A percentile compares a stretch with the other conserved stretches of the same genome.
These are phyloP conservation scores for Cynopterus sphinx DNA, from an alignment of 2,797 vertebrate species.

Conservation along the genomic window DNA sequence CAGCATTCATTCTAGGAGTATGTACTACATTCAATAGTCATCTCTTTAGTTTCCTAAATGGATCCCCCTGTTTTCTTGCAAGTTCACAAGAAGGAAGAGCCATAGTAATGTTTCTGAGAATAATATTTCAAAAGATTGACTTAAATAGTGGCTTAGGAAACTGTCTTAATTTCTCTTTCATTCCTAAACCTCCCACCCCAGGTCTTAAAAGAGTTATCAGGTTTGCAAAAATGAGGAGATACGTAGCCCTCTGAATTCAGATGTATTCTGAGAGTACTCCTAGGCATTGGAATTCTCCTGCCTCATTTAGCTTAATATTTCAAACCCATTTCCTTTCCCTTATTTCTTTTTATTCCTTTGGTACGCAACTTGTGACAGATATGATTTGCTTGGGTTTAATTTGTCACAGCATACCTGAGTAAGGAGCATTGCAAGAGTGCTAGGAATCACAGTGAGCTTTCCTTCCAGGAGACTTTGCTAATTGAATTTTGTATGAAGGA, in stretches of 20 bases:
- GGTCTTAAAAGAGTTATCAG: slow-evolving; percentile 10
- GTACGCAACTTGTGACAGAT: slow-evolving; percentile 63
- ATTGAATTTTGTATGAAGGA: slow-evolving; percentile 86
- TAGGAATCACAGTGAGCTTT: slow-evolving; percentile 75
- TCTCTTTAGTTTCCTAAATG: slow-evolving; percentile 27
- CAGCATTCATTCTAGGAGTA: background rate
- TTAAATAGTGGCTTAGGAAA: slow-evolving; percentile 24
- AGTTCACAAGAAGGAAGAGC: background rate
- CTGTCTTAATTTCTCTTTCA: background rate
- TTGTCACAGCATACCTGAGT: slow-evolving; percentile 61
- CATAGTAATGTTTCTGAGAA: slow-evolving; percentile 28
- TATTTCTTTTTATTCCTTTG: slow-evolving; percentile 11
- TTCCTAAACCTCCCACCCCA: slow-evolving; percentile 1
- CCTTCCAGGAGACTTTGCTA: slow-evolving; percentile 81
- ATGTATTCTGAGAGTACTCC: slow-evolving; percentile 7
- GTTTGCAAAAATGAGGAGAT: background rate
- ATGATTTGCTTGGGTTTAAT: slow-evolving; percentile 76
- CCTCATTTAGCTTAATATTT: slow-evolving; percentile 40
- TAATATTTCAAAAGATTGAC: background rate
- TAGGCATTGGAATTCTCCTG: background rate
- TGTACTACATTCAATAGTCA: background rate
- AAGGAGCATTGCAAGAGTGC: slow-evolving; percentile 73
- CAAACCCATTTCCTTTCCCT: slow-evolving; percentile 22
- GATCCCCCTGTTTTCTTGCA: background rate
- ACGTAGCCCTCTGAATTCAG: background rate